Evolutionary conservation across 2,888 invertebrate species (phyloP), one percentile per base, ranked within the genome.

Genomic region (Branchinecta sandiegonensis): DNA sequence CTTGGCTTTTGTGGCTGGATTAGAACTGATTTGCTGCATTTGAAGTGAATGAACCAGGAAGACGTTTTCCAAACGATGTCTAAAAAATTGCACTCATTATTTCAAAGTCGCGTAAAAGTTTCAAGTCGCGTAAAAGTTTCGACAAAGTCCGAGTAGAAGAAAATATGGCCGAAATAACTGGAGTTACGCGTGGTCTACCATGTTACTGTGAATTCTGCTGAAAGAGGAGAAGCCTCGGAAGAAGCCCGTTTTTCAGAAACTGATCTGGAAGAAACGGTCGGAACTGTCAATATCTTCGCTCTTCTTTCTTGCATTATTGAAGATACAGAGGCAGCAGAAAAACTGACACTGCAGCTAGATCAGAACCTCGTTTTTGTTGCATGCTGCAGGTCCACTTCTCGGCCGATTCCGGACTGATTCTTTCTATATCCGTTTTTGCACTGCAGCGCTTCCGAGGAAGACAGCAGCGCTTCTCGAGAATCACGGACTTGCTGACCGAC

Each of bases 141-240:
- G 56, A 50, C 50, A n/a, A n/a, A n/a, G n/a, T n/a, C n/a, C n/a
- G n/a, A 50, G 50, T 50, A 50, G 50, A 50, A 50, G 50, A 50
- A 50, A 50, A 50, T 50, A 50, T 4, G 50, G 50, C 50, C 50
- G 50, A 50, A 50, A 50, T 4, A 50, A 50, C 50, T 50, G 50
- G 50, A 50, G 50, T 14, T 4, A 50, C 14, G 50, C 14, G 2
- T 50, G 13, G 4, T 50, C 50, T 50, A 4, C 50, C 4, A 50
- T 50, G 13, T 50, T 50, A 50, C 50, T 4, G 50, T 50, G 2
- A 4, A 50, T 50, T 50, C 50, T 50, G 14, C 50, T 50, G 4
- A 50, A 50, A 50, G 4, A 50, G 4, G 4, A n/a, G 23, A 23
- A 23, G 23, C 23, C 23, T 23, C 23, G 23, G 23, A 23, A 23